Evolutionary conservation across 2,888 invertebrate genomes (phyloP), one percentile per base, ranked within the genome.

Genomic region (Camptogramma bilineatum): DNA sequence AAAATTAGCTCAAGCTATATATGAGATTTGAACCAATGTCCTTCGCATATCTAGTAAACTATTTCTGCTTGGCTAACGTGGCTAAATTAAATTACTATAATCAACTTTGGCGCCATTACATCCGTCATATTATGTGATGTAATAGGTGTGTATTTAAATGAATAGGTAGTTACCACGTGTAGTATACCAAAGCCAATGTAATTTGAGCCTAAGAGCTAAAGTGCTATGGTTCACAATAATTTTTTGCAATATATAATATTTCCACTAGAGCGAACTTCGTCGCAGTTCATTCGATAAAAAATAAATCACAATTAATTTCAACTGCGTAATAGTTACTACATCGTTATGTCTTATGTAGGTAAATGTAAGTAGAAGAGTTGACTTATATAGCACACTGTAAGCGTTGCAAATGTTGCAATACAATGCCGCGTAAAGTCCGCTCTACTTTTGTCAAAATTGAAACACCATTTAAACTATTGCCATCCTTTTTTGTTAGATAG

Each of bases 211-310:
- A 17, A 16, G 17, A 17, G 44, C 16, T 17, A 4, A 17, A 44
- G 44, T 0, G 3, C 3, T 0, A 44, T 13, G 17, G 44, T 17
- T 17, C 44, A 44, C 17, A 17, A 7, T 44, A 8, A 44, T 44
- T 44, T 44, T 44, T 44, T 44, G 44, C 44, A 44, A 3, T 16
- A 2, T 5, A 48, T 48, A 47, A 59, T 59, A 52, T 47, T 57
- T 57, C 57, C 51, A 53, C 31, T 17, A 60, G 47, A 47, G 53
- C 53, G 28, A 52, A 52, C 58, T 58, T 57, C 58, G 58, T 47
- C 52, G 52, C 52, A 58, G 17, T 50, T 39, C 34, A 24, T 50
- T 48, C 21, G 56, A 34, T 46, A 44, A 44, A 44, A 44, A 44
- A 44, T 44, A 44, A 44, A 44, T 44, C 44, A 44, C 17, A 44